A percentile compares a stretch with the other conserved stretches of the same genome.
Evolutionary conservation across 2,113 vertebrate genomes (phyloP).

Genomic region (Hiodon tergisus): DNA sequence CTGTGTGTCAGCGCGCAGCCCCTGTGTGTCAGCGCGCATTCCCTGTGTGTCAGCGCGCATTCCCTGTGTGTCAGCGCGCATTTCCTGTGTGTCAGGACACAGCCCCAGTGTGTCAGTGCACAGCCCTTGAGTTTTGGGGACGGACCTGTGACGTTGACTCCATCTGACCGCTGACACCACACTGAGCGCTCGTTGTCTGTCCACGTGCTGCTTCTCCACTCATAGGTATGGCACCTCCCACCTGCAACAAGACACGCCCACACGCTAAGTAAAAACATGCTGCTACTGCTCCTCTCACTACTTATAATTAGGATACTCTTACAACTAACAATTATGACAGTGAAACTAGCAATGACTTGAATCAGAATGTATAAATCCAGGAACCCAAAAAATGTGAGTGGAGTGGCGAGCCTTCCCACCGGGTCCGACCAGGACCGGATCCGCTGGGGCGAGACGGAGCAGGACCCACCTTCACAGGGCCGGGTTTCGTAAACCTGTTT

Average conservation of each 20-base stretch:
- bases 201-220: conserved; percentile 85
- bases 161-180: conserved; percentile 96
- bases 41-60: not conserved
- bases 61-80: not conserved
- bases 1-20: too few species aligned
- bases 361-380: too few species aligned
- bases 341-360: too few species aligned
- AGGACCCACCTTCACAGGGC: conserved; percentile 73
- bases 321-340: too few species aligned
- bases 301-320: too few species aligned
- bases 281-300: not conserved
- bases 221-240: conserved; percentile 84
- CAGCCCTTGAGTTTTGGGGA: too few species aligned
- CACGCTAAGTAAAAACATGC: not conserved
- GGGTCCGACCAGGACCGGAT: too few species aligned
- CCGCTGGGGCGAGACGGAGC: too few species aligned
- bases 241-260: conserved; percentile 55
- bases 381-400: too few species aligned
- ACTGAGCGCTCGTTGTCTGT: conserved; percentile 78
- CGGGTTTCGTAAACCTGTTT: conserved; percentile 77
- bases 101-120: not conserved
- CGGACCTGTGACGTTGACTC: conserved; percentile 90
- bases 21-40: too few species aligned
- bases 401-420: too few species aligned
- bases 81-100: not conserved